Percentiles rank a stretch among this genome's conserved stretches.
Evolutionary conservation across 1,140 invertebrate species (phyloP).

Genomic region (Gonatopus flavifemur): DNA sequence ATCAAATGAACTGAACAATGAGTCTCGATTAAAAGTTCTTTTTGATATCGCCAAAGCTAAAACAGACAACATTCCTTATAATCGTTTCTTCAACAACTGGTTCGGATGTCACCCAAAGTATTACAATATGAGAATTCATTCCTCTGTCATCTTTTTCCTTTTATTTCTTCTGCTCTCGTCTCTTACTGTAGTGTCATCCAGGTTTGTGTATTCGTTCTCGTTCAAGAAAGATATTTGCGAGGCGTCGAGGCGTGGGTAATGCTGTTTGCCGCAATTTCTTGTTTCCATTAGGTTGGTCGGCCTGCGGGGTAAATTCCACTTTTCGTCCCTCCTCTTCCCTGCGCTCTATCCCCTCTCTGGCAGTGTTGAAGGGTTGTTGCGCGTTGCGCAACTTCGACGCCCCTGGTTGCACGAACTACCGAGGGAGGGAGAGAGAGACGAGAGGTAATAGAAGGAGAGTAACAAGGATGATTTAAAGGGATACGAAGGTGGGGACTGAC

Average conservation of each 20-base stretch:
- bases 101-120: no score
- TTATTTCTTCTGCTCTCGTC: no score
- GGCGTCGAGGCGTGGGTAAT: slow-evolving; percentile 53
- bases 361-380: background rate
- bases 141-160: no score
- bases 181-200: slow-evolving; percentile 1
- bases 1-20: no score
- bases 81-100: no score
- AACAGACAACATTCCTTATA: no score
- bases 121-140: no score
- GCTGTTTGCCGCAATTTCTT: slow-evolving; percentile 59
- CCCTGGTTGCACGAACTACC: background rate
- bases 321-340: no score
- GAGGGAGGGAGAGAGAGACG: background rate
- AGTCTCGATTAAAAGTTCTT: no score
- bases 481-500: slow-evolving; percentile 28
- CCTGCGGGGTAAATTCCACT: slow-evolving; percentile 54
- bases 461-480: slow-evolving; percentile 13
- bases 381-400: slow-evolving; percentile 46
- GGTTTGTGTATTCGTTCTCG: background rate
- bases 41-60: no score
- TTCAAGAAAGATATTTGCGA: slow-evolving; percentile 52
- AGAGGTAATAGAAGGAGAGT: background rate
- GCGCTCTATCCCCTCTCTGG: slow-evolving; percentile 17
- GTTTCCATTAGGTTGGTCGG: slow-evolving; percentile 59